Conservation (phyloP, 1,140 invertebrate genomes). For the Drosophila baimaii region DNA sequence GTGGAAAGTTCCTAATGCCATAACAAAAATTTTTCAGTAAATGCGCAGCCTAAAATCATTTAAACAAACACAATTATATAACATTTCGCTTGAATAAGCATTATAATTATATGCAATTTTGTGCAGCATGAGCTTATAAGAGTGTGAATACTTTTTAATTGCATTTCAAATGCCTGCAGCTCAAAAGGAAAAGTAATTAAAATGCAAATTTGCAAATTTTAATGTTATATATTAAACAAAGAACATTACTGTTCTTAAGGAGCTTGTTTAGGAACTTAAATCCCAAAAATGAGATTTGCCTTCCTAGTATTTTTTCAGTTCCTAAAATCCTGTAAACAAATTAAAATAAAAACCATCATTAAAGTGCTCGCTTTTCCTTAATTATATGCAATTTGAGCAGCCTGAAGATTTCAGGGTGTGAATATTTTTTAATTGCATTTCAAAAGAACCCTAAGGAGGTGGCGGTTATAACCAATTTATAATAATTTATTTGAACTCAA, state of each 20-base stretch:
- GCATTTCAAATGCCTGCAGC: neutral
- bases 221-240: no score
- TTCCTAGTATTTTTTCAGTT: no score
- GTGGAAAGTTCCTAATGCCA: neutral
- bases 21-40: neutral
- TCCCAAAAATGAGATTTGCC: no score
- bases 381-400: slow-evolving; percentile 16
- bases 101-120: slow-evolving; percentile 22
- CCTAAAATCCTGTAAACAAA: neutral
- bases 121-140: neutral
- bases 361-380: neutral
- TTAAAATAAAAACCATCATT: slow-evolving; percentile 3
- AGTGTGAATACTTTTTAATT: slow-evolving; percentile 30
- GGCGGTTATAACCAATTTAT: neutral
- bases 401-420: neutral
- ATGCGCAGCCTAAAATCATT: neutral
- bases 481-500: slow-evolving; percentile 1
- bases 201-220: neutral
- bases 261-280: no score
- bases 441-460: neutral
- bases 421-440: slow-evolving; percentile 21
- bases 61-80: slow-evolving; percentile 23
- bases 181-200: neutral
- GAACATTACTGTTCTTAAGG: no score
- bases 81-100: slow-evolving; percentile 2